Percentiles rank a stretch among this genome's conserved stretches.
Evolutionary conservation across 2,797 vertebrate species (phyloP).

Genomic region (Amblyopsis hoosieri): DNA sequence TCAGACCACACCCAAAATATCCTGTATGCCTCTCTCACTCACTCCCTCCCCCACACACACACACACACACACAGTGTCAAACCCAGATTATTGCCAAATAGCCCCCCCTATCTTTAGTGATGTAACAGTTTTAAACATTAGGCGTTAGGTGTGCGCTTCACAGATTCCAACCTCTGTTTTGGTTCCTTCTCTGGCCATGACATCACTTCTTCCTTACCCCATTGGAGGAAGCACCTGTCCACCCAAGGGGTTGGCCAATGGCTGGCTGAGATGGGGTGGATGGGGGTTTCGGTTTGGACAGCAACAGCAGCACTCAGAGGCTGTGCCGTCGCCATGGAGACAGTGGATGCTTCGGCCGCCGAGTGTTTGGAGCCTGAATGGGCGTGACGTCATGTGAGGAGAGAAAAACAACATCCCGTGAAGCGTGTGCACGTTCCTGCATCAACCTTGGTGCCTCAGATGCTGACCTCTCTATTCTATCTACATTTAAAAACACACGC

Average conservation of each 20-base stretch:
- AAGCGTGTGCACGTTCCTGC: constrained; percentile 37
- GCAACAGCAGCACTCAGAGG: constrained; percentile 37
- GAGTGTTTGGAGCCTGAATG: constrained; percentile 60
- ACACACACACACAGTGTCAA: background rate
- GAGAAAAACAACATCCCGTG: constrained; percentile 61
- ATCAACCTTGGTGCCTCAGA: background rate
- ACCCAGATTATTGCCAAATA: constrained; percentile 16
- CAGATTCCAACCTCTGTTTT: constrained; percentile 35
- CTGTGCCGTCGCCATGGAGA: constrained; percentile 71
- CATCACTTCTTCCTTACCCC: constrained; percentile 44
- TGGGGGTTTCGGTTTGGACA: background rate
- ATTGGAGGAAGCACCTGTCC: constrained; percentile 39
- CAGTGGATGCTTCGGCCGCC: constrained; percentile 69
- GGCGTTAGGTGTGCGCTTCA: constrained; percentile 46
- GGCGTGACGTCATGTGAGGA: constrained; percentile 60
- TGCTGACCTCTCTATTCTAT: too few species aligned
- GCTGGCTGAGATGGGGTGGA: background rate
- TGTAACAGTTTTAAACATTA: constrained; percentile 17
- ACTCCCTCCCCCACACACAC: too few species aligned
- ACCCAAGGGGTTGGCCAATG: constrained; percentile 27
- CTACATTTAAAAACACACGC: too few species aligned
- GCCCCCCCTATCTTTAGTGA: constrained; percentile 11
- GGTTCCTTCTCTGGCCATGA: constrained; percentile 31
- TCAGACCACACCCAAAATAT: constrained; percentile 1
- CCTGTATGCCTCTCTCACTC: background rate